Evolutionary conservation across 2,113 vertebrate genomes (phyloP).

Genomic region (Cynopterus brachyotis): DNA sequence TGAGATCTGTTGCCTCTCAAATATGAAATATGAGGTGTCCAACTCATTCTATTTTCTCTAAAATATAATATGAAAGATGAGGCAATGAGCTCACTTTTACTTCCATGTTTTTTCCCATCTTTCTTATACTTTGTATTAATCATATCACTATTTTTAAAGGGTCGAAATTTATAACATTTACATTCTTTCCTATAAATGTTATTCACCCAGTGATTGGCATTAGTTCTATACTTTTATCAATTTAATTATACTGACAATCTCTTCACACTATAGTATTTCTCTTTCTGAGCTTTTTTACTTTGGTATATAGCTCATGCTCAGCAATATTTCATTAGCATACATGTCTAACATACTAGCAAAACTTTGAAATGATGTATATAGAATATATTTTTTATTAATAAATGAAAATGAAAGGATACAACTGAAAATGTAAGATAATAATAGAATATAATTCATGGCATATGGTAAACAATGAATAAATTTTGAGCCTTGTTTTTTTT

Average conservation of each 20-base stretch:
- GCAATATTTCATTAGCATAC: background rate
- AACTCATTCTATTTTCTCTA: background rate
- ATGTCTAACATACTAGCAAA: background rate
- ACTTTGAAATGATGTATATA: background rate
- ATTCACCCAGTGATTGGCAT: background rate
- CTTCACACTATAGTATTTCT: background rate
- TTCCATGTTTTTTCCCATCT: background rate
- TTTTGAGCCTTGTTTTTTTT: background rate
- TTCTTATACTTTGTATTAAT: constrained; percentile 7
- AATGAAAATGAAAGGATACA: background rate
- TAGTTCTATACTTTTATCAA: background rate
- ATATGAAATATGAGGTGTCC: background rate
- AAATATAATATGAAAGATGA: background rate
- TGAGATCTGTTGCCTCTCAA: background rate
- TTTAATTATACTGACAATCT: background rate
- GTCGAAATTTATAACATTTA: background rate
- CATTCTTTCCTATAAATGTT: background rate
- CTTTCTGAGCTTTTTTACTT: background rate
- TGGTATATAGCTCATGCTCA: background rate
- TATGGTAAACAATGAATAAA: background rate
- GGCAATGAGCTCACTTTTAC: background rate
- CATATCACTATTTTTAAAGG: background rate
- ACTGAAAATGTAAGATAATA: background rate
- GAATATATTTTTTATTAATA: background rate
- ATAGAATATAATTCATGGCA: background rate